A percentile compares a stretch with the other conserved stretches of the same genome.
These are phyloP conservation scores for Sciurus niger DNA, from an alignment of 2,113 vertebrate genomes.

Conservation along the genomic window DNA sequence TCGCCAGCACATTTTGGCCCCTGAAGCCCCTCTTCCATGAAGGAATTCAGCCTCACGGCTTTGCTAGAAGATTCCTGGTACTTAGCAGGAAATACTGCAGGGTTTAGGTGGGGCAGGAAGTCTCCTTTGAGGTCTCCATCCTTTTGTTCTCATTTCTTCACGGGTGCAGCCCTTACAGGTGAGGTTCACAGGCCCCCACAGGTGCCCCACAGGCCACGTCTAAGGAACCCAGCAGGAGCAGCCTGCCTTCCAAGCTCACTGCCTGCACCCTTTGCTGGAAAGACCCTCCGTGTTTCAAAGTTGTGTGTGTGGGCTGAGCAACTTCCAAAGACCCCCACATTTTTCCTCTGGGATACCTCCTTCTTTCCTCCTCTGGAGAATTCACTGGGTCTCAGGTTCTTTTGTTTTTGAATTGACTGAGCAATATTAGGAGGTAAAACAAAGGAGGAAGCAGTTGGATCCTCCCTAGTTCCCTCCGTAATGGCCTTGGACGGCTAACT, in stretches of 20 bases:
- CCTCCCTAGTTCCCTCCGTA: neutral
- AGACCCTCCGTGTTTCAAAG: neutral
- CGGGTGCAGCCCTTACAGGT: neutral
- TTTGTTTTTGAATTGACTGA: neutral
- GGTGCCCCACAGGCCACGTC: fast-evolving
- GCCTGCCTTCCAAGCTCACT: neutral
- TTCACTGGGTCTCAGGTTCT: neutral
- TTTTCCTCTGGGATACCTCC: neutral
- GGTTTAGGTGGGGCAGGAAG: neutral
- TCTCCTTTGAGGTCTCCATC: neutral
- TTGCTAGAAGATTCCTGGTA: neutral
- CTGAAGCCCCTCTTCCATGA: neutral
- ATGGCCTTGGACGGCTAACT: fast-evolving
- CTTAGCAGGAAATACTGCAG: neutral
- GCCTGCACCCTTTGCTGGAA: fast-evolving
- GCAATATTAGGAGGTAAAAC: neutral
- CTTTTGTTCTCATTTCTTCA: neutral
- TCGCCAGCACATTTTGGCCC: too few species aligned
- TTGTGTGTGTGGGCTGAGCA: fast-evolving
- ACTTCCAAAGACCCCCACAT: neutral
- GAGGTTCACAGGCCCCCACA: fast-evolving
- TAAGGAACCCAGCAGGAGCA: neutral
- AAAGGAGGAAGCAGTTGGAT: fast-evolving
- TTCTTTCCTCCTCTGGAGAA: neutral
- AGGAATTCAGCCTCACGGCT: neutral